These are phyloP conservation scores for Isurus oxyrinchus DNA, from an alignment of 2,113 vertebrate species.

Conservation along the genomic window DNA sequence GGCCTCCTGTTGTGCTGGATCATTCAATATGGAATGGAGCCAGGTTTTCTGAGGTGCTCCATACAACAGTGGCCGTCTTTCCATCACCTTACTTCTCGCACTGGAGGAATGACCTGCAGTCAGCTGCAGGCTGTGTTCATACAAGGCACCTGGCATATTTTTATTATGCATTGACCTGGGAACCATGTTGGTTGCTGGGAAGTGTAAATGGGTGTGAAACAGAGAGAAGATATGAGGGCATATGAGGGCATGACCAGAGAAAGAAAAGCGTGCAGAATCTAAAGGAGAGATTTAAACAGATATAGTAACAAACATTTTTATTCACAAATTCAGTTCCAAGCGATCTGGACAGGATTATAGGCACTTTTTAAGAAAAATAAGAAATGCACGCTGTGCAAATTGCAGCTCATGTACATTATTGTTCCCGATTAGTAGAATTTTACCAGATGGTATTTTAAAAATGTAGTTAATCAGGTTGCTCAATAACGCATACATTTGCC, in stretches of 20 bases:
- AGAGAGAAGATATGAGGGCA: not conserved
- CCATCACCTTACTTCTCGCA: not conserved
- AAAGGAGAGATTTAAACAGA: not conserved
- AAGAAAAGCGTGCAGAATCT: not conserved
- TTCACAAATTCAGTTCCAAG: not conserved
- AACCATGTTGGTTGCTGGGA: not conserved
- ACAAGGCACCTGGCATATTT: not conserved
- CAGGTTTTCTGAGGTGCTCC: not conserved
- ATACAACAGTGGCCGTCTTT: not conserved
- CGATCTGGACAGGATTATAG: not conserved
- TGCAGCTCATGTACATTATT: not conserved
- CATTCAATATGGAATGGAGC: not conserved
- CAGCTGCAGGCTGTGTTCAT: not conserved
- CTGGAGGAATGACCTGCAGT: not conserved
- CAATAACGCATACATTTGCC: constrained; percentile 6
- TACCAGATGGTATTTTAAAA: constrained; percentile 14
- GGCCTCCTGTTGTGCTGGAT: not conserved
- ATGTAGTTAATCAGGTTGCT: constrained; percentile 19
- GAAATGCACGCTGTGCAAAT: not conserved
- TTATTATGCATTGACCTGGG: not conserved
- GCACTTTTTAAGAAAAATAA: not conserved
- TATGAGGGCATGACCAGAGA: not conserved
- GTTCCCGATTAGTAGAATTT: not conserved
- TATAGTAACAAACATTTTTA: not conserved
- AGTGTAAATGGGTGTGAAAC: not conserved